Evolutionary conservation across 2,888 invertebrate species (phyloP).

Genomic region (Listrodromus nycthemerus): DNA sequence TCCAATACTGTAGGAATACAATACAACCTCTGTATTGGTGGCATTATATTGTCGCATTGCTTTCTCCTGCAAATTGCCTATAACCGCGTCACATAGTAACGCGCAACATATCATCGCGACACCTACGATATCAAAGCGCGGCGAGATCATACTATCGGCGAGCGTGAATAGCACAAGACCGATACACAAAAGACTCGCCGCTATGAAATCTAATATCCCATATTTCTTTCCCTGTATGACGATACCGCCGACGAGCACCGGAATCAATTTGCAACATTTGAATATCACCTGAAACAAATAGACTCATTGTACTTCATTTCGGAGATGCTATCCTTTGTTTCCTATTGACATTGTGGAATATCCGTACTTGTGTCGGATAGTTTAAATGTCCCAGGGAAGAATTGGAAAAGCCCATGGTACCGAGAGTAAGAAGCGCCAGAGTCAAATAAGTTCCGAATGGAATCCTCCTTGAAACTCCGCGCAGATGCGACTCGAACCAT

Average conservation of each 20-base stretch:
- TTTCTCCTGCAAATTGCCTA: slow-evolving; percentile 99
- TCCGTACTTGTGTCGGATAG: slow-evolving; percentile 93
- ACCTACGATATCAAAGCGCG: slow-evolving; percentile 90
- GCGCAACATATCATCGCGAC: slow-evolving; percentile 93
- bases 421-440: slow-evolving; percentile 94
- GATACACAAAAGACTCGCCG: slow-evolving; percentile 94
- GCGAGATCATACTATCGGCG: slow-evolving; percentile 90
- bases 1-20: slow-evolving; percentile 96
- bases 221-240: slow-evolving; percentile 96
- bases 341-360: not conserved
- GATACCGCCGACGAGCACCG: slow-evolving; percentile 97
- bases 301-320: slow-evolving; percentile 12
- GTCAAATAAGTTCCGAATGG: slow-evolving; percentile 92
- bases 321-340: not conserved
- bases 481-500: slow-evolving; percentile 89
- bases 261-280: slow-evolving; percentile 98
- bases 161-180: slow-evolving; percentile 96
- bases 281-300: slow-evolving; percentile 90
- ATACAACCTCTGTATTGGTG: slow-evolving; percentile 95
- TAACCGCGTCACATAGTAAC: slow-evolving; percentile 96
- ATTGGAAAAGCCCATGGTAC: slow-evolving; percentile 98
- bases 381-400: slow-evolving; percentile 97
- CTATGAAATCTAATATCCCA: slow-evolving; percentile 92
- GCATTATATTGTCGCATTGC: slow-evolving; percentile 94
- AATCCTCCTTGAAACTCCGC: slow-evolving; percentile 89